Conservation (phyloP, 2,888 invertebrate species). For the Microctonus aethiopoides region DNA sequence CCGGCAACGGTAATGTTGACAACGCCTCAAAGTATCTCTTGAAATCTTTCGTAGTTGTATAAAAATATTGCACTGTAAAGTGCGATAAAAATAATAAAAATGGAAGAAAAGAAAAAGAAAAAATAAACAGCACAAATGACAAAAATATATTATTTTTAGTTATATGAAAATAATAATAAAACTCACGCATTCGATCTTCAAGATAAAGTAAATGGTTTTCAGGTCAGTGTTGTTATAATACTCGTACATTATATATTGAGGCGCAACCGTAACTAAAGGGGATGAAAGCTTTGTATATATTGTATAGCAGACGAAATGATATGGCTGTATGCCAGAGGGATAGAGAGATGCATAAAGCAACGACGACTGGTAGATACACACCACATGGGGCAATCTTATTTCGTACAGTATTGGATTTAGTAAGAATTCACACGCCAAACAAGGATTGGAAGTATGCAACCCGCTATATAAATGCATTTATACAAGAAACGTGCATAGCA, state of each 20-base stretch:
- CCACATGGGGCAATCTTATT: constrained; percentile 41
- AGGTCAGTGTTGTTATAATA: no score
- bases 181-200: no score
- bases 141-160: no score
- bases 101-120: no score
- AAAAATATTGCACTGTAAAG: no score
- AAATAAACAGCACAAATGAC: no score
- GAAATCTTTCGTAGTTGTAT: no score
- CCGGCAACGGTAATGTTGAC: no score
- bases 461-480: not conserved
- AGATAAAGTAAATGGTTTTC: no score
- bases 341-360: constrained; percentile 29
- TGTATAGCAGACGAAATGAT: constrained; percentile 20
- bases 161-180: no score
- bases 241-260: not conserved
- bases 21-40: no score
- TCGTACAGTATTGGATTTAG: constrained; percentile 39
- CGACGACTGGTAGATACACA: constrained; percentile 35
- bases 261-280: not conserved
- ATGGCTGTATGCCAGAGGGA: constrained; percentile 38
- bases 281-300: not conserved
- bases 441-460: constrained; percentile 25
- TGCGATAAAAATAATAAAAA: no score
- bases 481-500: not conserved
- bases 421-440: constrained; percentile 38